These are phyloP conservation scores for Patiria pectinifera DNA, from an alignment of 53 echinoderm and acorn worm species.

Conservation along the genomic window DNA sequence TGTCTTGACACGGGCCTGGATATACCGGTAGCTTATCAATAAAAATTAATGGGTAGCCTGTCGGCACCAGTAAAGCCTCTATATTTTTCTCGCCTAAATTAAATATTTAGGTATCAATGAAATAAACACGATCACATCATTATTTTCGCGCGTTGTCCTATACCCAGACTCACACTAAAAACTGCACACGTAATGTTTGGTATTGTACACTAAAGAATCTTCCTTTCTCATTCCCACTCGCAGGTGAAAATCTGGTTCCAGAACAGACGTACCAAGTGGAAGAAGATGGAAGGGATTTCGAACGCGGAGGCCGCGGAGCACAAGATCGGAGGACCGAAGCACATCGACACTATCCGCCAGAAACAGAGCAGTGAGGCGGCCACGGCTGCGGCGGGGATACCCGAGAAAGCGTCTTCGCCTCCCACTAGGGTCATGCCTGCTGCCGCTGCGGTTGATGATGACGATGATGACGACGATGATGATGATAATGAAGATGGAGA, in stretches of 20 bases:
- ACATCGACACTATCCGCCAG: constrained; percentile 94
- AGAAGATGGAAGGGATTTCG: constrained; percentile 99
- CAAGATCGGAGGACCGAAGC: constrained; percentile 97
- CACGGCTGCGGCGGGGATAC: neutral
- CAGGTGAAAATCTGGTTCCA: constrained; percentile 99
- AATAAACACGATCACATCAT: too few relatives aligned
- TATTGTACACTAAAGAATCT: neutral
- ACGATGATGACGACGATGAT: constrained; percentile 50
- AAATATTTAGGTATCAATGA: neutral
- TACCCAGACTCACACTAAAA: too few relatives aligned
- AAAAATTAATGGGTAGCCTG: neutral
- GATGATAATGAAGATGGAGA: constrained; percentile 22
- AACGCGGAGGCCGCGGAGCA: constrained; percentile 99
- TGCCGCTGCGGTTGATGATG: constrained; percentile 21
- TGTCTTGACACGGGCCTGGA: too few relatives aligned
- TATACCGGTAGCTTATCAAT: neutral
- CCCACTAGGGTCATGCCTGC: neutral
- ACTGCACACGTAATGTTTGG: too few relatives aligned
- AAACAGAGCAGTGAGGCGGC: constrained; percentile 76
- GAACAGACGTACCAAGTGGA: constrained; percentile 97
- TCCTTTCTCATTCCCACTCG: constrained; percentile 38
- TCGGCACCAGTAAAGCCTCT: neutral
- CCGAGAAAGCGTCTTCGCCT: constrained; percentile 24
- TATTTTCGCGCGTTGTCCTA: too few relatives aligned
- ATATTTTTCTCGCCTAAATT: neutral